Base-by-base conservation (phyloP, 2,113 vertebrate species). In the Spheniscus mendiculus region DNA sequence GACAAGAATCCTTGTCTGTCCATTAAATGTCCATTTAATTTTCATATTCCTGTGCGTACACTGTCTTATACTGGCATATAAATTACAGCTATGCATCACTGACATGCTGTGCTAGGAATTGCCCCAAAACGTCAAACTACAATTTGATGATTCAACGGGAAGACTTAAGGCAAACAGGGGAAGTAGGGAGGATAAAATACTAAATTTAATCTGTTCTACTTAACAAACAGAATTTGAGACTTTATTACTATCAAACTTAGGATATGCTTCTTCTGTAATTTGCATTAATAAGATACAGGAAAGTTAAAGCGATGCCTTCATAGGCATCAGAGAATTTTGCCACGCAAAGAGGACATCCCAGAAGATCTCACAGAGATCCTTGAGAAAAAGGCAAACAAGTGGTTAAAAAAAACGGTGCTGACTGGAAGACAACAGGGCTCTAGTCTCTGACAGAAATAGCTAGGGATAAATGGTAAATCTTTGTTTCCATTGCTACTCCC, bases 381-480 rank as follows among this genome's bases (percentile, higher is more conserved):
- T 5, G 45, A 96, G 58, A 55, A 72, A 92, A 76, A 77, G 67
- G 45, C 27, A 90, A 77, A 42, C 12, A 63, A 90, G 23, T 20
- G 22, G 93, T 95, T 96, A 96, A 96, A 83, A 61, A 61, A 53
- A 9, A 2, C 3, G 1, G 21, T 2, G 12, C 10, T 78, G 89
- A 72, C 4, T 89, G 52, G 38, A 88, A 62, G 50, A 69, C 27
- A 38, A 66, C 36, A 86, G 21, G 26, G 81, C 72, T 83, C 47
- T 38, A n/a, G 52, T 29, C 94, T 63, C 62, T 70, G 72, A 87
- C 83, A 93, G 92, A 95, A 95, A 91, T 52, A 95, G 78, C 62
- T 26, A 30, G 71, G 85, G 85, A 90, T 88, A 92, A 97, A 93
- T 1, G 36, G 52, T 86, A 79, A 76, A 90, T 70, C 92, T 95